Evolutionary conservation across 2,888 invertebrate species (phyloP), one percentile per base, ranked within the genome.

Genomic region (Callimorpha dominula): DNA sequence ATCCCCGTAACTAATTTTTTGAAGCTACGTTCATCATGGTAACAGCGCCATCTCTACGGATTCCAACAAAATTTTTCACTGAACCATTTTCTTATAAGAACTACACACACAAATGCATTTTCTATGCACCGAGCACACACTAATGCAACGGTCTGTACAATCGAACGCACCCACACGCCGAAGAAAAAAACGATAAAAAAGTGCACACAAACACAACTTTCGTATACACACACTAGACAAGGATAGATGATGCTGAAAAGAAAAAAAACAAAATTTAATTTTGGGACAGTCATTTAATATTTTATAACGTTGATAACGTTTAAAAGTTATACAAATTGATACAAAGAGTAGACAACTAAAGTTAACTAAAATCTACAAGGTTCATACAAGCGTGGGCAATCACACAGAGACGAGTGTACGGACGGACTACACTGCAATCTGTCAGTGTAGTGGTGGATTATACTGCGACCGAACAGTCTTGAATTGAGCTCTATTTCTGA

Each of bases 141-240:
- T 84, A 54, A 40, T 67, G 40, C 68, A 74, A 62, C 68, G 60
- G 75, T 81, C 85, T 84, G 93, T 91, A 95, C 94, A 95, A 95
- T 94, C 92, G 93, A 94, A 94, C 91, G 91, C 94, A 95, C 95
- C 90, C 95, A 95, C 95, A 95, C 95, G 88, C 85, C 82, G 89
- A 92, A 88, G 93, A 94, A 94, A 95, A 95, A 95, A 95, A 94
- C 94, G 93, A 94, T 94, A 95, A 95, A 95, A 95, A 95, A 93
- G 81, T 84, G 89, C 93, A 92, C 93, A 94, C 94, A 88, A 89
- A 89, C 84, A 81, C 86, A 86, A 86, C 79, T 88, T 86, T 85
- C 76, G 78, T 85, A 78, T 83, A 73, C 82, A 77, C 75, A 85
- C 81, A 78, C 83, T 84, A 89, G 88, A 89, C 77, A 85, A 84